These are phyloP conservation scores for Cettia cetti DNA, from an alignment of 2,113 vertebrate species.

Conservation along the genomic window DNA sequence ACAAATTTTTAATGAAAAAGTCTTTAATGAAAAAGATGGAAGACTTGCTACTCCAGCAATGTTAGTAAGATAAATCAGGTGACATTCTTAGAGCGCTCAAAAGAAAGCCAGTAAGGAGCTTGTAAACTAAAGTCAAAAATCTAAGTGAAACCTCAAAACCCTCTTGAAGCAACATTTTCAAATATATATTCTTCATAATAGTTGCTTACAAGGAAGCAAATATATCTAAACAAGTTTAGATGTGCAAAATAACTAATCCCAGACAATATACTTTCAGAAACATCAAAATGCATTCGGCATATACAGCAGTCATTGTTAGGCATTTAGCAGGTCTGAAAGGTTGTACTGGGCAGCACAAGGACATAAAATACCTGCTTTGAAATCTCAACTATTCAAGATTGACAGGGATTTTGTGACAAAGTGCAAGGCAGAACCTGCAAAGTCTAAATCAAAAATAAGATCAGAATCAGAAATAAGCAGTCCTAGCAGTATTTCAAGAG, in stretches of 20 bases:
- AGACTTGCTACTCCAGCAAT: neutral
- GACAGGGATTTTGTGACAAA: constrained; percentile 3
- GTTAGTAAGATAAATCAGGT: neutral
- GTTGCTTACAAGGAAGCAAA: neutral
- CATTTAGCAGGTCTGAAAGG: neutral
- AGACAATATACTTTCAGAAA: neutral
- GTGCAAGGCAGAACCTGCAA: neutral
- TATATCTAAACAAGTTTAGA: neutral
- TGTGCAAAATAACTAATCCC: neutral
- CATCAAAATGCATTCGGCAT: neutral
- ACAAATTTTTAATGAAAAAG: neutral
- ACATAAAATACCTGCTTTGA: neutral
- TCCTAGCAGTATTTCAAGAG: neutral
- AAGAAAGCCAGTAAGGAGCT: neutral
- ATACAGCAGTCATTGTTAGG: neutral
- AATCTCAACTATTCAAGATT: neutral
- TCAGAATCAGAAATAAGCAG: neutral
- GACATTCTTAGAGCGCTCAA: constrained; percentile 10
- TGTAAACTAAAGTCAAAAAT: neutral
- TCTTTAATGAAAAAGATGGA: neutral
- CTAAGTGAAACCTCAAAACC: neutral
- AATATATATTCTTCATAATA: neutral
- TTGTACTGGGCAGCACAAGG: neutral
- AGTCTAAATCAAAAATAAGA: neutral
- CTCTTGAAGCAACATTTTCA: neutral